Conservation (phyloP, 2,888 invertebrate species). For the Yponomeuta plumbellus region DNA sequence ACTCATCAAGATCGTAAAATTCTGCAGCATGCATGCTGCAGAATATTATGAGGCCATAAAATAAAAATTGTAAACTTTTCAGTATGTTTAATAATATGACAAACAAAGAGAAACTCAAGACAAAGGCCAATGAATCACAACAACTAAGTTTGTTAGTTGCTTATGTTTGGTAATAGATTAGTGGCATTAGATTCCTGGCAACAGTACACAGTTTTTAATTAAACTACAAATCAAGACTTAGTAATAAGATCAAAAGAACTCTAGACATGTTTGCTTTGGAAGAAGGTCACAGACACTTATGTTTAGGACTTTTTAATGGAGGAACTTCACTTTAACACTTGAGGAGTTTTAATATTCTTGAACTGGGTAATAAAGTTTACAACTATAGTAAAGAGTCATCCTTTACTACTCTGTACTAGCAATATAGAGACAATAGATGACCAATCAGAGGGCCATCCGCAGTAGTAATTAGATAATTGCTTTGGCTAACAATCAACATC, state of each 20-base stretch:
- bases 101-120: no score
- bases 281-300: neutral
- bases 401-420: neutral
- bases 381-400: neutral
- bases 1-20: no score
- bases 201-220: no score
- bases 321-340: neutral
- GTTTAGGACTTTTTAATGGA: neutral
- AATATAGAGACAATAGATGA: neutral
- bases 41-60: no score
- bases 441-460: neutral
- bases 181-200: neutral
- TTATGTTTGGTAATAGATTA: neutral
- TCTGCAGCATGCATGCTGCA: no score
- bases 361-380: neutral
- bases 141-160: neutral
- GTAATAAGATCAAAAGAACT: neutral
- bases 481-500: neutral
- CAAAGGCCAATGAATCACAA: neutral
- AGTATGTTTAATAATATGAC: no score
- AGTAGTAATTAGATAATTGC: neutral
- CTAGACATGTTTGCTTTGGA: neutral
- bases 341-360: neutral
- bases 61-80: no score
- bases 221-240: neutral